Base-by-base conservation (phyloP, 2,888 invertebrate species). In the Megastigmus dorsalis region DNA sequence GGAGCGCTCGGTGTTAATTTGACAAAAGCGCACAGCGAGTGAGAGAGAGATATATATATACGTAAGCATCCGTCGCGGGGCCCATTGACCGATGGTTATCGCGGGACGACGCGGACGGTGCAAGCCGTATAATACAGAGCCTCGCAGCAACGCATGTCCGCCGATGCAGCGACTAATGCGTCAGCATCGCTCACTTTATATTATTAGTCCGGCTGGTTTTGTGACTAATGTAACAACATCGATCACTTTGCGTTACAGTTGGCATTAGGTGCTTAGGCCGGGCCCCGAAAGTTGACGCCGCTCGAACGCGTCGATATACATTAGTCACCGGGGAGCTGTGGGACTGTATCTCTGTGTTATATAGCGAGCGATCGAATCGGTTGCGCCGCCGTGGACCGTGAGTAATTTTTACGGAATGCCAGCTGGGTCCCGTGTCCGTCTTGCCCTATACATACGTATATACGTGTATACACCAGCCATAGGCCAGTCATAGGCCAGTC, bases 201-300 rank as follows among this genome's bases (percentile, higher is more conserved):
- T 50, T 41, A 52, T 50, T 41, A 52, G 38, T 30, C 15, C 23
- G 2, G 48, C 2, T 23, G 45, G 18, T 71, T 54, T 71, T 63
- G 70, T 71, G 70, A 63, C 71, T 71, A n/a, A 71, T 71, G 45
- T 23, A 55, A 45, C n/a, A 38, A 30, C 71, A 71, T 63, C 55
- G 43, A 71, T 63, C 63, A 63, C 48, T 26, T 10, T 28, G 26
- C 48, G 33, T 62, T 71, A n/a, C n/a, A 43, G 63, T 54, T 48
- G n/a, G 26, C 18, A 38, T 33, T 30, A 33, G 36, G n/a, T n/a
- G n/a, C n/a, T n/a, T n/a, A n/a, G n/a, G 52, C 3, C 30, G 3
- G 5, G 33, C 13, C 48, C 38, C 36, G 36, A 50, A 20, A 13
- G 43, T 2, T 4, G 13, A 26, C 2, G 15, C 45, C 65, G 65